These are phyloP conservation scores for Cheirogaleus major DNA, from an alignment of 2,797 vertebrate species.

Conservation along the genomic window DNA sequence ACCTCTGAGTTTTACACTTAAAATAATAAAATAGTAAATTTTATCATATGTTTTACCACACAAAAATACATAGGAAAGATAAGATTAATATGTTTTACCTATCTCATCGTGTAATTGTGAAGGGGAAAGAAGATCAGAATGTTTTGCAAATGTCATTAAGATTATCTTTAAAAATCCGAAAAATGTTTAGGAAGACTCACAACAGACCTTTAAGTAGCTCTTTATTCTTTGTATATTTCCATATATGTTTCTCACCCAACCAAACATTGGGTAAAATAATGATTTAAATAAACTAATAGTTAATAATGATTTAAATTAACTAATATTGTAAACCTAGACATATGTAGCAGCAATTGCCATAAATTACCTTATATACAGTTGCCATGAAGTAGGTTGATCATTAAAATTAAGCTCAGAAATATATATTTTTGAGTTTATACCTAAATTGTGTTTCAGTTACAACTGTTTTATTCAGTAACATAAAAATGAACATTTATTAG, in stretches of 20 bases:
- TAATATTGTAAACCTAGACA: background rate
- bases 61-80: background rate
- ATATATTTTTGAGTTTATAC: background rate
- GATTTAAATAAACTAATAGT: background rate
- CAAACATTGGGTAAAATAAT: background rate
- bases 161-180: background rate
- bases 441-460: background rate
- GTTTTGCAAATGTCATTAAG: background rate
- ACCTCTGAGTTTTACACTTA: background rate
- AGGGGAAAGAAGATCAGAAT: background rate
- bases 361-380: background rate
- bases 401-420: conserved; percentile 44
- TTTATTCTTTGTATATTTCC: background rate
- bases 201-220: background rate
- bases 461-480: background rate
- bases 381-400: background rate
- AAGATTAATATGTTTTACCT: background rate
- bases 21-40: background rate
- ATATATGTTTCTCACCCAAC: background rate
- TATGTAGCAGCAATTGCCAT: background rate
- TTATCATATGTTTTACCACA: background rate
- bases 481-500: background rate
- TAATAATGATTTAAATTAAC: background rate
- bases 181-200: background rate
- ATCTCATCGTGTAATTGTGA: background rate